These are phyloP conservation scores for Pangasius sanitwongsei DNA, from an alignment of 2,797 vertebrate genomes.

Conservation along the genomic window DNA sequence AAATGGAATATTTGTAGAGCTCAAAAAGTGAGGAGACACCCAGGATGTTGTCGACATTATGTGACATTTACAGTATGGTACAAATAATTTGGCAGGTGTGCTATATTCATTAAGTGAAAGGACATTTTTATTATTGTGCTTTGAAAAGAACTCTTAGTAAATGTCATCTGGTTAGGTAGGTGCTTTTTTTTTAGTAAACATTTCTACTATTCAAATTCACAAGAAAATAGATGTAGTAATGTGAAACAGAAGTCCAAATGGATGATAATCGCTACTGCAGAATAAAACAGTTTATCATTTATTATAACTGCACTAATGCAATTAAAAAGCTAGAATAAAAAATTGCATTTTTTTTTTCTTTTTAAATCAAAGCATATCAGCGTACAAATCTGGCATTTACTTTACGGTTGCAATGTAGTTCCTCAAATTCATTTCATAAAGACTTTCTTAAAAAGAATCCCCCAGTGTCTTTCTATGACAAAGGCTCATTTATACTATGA, in stretches of 20 bases:
- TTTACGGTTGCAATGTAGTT: neutral
- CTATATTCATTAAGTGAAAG: neutral
- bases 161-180: neutral
- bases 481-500: slow-evolving; percentile 18
- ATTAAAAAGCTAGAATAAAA: neutral
- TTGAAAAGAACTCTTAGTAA: neutral
- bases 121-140: neutral
- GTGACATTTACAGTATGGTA: neutral
- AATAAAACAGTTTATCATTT: neutral
- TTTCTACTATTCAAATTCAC: neutral
- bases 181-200: neutral
- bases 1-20: neutral
- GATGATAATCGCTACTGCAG: neutral
- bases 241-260: neutral
- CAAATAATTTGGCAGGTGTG: neutral
- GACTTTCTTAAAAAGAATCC: neutral
- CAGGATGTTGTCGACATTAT: neutral
- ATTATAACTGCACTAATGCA: neutral
- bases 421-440: slow-evolving; percentile 5
- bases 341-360: neutral
- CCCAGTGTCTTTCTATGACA: slow-evolving; percentile 1
- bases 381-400: neutral
- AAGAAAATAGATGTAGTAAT: neutral
- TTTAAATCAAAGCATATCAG: neutral
- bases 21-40: neutral